These are phyloP conservation scores for Nesoenas mayeri DNA, from an alignment of 2,113 vertebrate genomes.

Conservation along the genomic window DNA sequence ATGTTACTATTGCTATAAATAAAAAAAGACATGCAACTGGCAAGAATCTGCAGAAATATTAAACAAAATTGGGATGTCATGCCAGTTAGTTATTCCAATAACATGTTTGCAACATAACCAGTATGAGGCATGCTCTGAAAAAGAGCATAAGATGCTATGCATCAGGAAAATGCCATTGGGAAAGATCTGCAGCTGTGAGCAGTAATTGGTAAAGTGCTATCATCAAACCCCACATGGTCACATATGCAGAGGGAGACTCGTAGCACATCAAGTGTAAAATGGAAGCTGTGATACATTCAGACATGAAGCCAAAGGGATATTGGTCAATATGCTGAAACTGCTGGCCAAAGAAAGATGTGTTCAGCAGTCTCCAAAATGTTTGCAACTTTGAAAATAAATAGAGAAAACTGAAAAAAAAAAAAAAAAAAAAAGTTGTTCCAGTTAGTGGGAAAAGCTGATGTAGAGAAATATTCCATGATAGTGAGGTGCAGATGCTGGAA, in stretches of 20 bases:
- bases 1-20: background rate
- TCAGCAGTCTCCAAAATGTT: background rate
- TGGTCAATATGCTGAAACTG: conserved; percentile 32
- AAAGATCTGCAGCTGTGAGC: conserved; percentile 65
- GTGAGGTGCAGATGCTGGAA: conserved; percentile 41
- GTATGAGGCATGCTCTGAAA: background rate
- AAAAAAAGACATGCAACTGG: background rate
- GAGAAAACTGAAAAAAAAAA: background rate
- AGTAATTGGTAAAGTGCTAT: conserved; percentile 65
- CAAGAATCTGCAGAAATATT: background rate
- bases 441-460: background rate
- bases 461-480: conserved; percentile 12
- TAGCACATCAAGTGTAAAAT: conserved; percentile 55
- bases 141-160: conserved; percentile 9
- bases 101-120: background rate
- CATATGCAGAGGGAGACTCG: conserved; percentile 50
- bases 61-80: background rate
- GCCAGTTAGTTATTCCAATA: background rate
- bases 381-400: conserved; percentile 7
- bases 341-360: background rate
- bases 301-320: conserved; percentile 23
- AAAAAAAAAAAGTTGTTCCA: background rate
- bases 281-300: conserved; percentile 7
- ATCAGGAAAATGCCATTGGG: conserved; percentile 43
- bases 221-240: conserved; percentile 54